These are phyloP conservation scores for Lagocephalus sceleratus DNA, from an alignment of 2,797 vertebrate genomes.

Conservation along the genomic window DNA sequence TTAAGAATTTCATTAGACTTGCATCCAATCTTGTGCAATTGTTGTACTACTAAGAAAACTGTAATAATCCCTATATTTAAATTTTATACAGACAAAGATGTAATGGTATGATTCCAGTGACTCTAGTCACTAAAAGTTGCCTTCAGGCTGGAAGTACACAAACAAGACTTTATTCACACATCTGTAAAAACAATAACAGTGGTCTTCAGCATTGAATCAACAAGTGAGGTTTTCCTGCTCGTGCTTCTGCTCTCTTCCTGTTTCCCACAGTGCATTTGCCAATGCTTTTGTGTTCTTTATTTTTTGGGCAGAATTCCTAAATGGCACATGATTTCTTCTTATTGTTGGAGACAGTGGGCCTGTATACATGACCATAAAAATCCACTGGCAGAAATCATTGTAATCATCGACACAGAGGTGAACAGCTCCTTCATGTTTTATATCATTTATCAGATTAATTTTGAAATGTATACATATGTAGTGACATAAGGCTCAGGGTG, in stretches of 20 bases:
- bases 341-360: slow-evolving; percentile 15
- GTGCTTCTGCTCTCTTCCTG: slow-evolving; percentile 37
- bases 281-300: slow-evolving; percentile 6
- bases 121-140: no score
- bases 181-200: slow-evolving; percentile 7
- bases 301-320: slow-evolving; percentile 23
- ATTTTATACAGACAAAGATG: no score
- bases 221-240: slow-evolving; percentile 22
- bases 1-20: no score
- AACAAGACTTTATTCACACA: no score
- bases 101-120: no score
- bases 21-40: no score
- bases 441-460: not conserved
- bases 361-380: slow-evolving; percentile 7
- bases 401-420: no score
- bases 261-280: slow-evolving; percentile 25
- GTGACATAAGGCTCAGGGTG: not conserved
- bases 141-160: no score
- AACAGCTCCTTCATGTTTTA: not conserved
- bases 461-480: not conserved
- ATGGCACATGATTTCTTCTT: slow-evolving; percentile 14
- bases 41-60: no score
- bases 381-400: no score
- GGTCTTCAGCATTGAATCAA: slow-evolving; percentile 26
- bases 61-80: no score